phyloP scores from a whole-genome alignment of 2,888 invertebrate species.

The Herminia tarsipennalis region DNA sequence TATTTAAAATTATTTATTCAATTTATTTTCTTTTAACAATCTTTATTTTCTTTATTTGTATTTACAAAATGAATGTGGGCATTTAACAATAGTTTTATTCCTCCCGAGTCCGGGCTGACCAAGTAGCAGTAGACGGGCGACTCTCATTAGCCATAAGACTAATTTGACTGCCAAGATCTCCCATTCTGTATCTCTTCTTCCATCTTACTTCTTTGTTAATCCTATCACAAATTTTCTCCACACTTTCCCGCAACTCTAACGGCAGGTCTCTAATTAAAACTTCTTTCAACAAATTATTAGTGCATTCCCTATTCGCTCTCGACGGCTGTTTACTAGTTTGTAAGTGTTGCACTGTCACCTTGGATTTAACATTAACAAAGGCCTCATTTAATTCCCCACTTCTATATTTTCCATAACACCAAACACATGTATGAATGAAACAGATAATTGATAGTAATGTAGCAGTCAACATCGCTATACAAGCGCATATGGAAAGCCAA shows the following conservation, averaged over 20 bases:
- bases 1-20: too few species aligned
- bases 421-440: slow-evolving; percentile 44
- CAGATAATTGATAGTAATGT: slow-evolving; percentile 51
- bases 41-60: slow-evolving; percentile 6
- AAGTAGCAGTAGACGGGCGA: slow-evolving; percentile 9
- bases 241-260: slow-evolving; percentile 60
- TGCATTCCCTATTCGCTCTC: slow-evolving; percentile 47
- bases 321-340: too few species aligned
- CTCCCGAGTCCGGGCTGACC: too few species aligned
- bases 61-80: slow-evolving; percentile 4
- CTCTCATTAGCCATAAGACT: slow-evolving; percentile 19
- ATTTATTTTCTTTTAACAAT: too few species aligned
- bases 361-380: slow-evolving; percentile 25
- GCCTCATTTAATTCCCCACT: slow-evolving; percentile 41
- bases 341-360: too few species aligned
- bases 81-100: background rate
- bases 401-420: slow-evolving; percentile 45
- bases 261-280: slow-evolving; percentile 67
- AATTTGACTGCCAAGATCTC: slow-evolving; percentile 42
- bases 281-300: slow-evolving; percentile 61
- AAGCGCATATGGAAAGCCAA: slow-evolving; percentile 50
- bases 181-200: slow-evolving; percentile 58
- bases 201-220: slow-evolving; percentile 54
- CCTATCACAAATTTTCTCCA: slow-evolving; percentile 61
- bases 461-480: slow-evolving; percentile 49